Evolutionary conservation across 2,888 invertebrate genomes (phyloP), one percentile per base, ranked within the genome.

Genomic region (Neoitamus cyanurus): DNA sequence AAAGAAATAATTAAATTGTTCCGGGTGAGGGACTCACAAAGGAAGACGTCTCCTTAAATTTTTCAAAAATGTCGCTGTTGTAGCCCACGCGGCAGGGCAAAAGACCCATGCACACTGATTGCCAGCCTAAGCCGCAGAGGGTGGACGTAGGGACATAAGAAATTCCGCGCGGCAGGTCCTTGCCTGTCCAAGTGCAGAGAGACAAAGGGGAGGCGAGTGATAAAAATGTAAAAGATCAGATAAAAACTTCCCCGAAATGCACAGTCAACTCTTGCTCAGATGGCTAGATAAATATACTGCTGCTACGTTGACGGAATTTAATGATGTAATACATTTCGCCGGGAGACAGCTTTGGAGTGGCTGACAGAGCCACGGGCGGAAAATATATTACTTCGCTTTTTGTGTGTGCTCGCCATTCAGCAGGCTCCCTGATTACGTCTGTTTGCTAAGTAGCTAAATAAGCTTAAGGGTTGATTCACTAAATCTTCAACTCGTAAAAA

Each of bases 261-360:
- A 73, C 73, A 73, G 73, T 73, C 73, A 73, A 73, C 70, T 70
- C 73, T 36, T 73, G 73, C 73, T 73, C 73, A 73, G 34, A 73
- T 83, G 36, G 58, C 83, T 83, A 70, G 70, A 83, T 83, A 83
- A 83, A 83, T 83, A 83, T 25, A 83, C 83, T 72, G 83, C 69
- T 70, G 83, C 83, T 83, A 83, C 83, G 83, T 70, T 83, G 83
- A 83, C 83, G 42, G 83, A 83, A 83, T 83, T 83, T 83, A 83
- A 83, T 83, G 70, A 83, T 83, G 83, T 83, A 83, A 83, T 83
- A 69, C 37, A 83, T 83, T 83, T 83, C 30, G 42, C 30, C 37
- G 37, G 48, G 30, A 70, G 34, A 73, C 36, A 73, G 36, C 37
- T 20, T 15, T 73, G 36, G 36, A 73, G 73, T 20, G 36, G 73